Conservation (phyloP, 1,140 invertebrate species). For the Samia ricini region DNA sequence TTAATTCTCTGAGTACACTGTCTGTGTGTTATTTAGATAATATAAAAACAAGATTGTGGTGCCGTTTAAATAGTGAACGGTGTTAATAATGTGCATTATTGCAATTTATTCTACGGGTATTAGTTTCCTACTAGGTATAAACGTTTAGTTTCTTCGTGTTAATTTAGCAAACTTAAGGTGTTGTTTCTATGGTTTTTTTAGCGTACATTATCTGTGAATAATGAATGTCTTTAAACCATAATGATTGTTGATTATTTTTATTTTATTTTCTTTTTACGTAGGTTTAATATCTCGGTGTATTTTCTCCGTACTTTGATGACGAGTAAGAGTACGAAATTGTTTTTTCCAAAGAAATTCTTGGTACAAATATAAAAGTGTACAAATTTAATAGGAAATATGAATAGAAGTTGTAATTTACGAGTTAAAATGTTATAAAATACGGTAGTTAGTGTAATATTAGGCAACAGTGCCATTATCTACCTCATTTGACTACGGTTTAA, state of each 20-base stretch:
- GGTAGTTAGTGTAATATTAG: slow-evolving; percentile 66
- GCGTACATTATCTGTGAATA: slow-evolving; percentile 55
- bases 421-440: slow-evolving; percentile 65
- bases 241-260: slow-evolving; percentile 76
- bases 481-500: slow-evolving; percentile 53
- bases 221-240: slow-evolving; percentile 53
- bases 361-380: slow-evolving; percentile 73
- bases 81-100: slow-evolving; percentile 37
- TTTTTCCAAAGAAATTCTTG: slow-evolving; percentile 75
- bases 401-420: slow-evolving; percentile 64
- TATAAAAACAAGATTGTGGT: background rate
- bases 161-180: slow-evolving; percentile 43
- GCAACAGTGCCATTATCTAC: slow-evolving; percentile 67
- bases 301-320: slow-evolving; percentile 41
- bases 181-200: slow-evolving; percentile 60
- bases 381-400: slow-evolving; percentile 58
- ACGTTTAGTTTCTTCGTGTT: slow-evolving; percentile 64
- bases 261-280: slow-evolving; percentile 65
- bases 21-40: background rate
- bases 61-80: slow-evolving; percentile 6
- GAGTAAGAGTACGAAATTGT: slow-evolving; percentile 50
- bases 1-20: slow-evolving; percentile 7
- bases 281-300: slow-evolving; percentile 43
- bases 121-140: slow-evolving; percentile 76
- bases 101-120: slow-evolving; percentile 77